These are phyloP conservation scores for Ia io DNA, from an alignment of 2,113 vertebrate species.

Conservation along the genomic window DNA sequence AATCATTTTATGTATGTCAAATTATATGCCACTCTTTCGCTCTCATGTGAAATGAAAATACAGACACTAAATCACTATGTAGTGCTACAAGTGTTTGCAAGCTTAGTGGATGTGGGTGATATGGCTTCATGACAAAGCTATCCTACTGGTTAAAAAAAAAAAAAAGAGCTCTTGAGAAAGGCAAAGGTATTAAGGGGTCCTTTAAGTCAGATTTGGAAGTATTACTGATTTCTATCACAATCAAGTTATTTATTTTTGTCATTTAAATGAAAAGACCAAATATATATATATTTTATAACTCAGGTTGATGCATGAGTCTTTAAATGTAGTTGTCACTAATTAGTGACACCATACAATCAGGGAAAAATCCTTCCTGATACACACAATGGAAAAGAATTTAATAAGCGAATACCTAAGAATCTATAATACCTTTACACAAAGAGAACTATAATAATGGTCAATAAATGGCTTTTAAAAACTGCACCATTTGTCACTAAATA, in stretches of 20 bases:
- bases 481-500: slow-evolving; percentile 74
- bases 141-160: background rate
- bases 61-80: background rate
- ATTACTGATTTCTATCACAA: background rate
- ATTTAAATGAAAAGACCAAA: slow-evolving; percentile 12
- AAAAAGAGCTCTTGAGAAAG: background rate
- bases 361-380: slow-evolving; percentile 50
- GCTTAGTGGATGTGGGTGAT: background rate
- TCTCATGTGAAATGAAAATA: slow-evolving; percentile 56
- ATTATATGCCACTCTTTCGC: slow-evolving; percentile 52
- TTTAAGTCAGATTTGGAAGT: background rate
- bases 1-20: slow-evolving; percentile 71
- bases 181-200: background rate
- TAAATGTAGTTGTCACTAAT: slow-evolving; percentile 23
- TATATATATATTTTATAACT: background rate
- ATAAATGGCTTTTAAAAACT: slow-evolving; percentile 70
- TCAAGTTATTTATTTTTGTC: slow-evolving; percentile 8
- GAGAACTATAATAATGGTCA: slow-evolving; percentile 69
- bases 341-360: slow-evolving; percentile 25
- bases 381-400: slow-evolving; percentile 70
- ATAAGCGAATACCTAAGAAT: slow-evolving; percentile 66
- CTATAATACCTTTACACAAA: slow-evolving; percentile 66
- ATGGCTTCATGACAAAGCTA: background rate
- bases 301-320: background rate
- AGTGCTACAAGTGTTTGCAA: background rate